A percentile compares a stretch with the other conserved stretches of the same genome.
Evolutionary conservation across 2,113 vertebrate genomes (phyloP).

Genomic region (Podarcis cretensis): DNA sequence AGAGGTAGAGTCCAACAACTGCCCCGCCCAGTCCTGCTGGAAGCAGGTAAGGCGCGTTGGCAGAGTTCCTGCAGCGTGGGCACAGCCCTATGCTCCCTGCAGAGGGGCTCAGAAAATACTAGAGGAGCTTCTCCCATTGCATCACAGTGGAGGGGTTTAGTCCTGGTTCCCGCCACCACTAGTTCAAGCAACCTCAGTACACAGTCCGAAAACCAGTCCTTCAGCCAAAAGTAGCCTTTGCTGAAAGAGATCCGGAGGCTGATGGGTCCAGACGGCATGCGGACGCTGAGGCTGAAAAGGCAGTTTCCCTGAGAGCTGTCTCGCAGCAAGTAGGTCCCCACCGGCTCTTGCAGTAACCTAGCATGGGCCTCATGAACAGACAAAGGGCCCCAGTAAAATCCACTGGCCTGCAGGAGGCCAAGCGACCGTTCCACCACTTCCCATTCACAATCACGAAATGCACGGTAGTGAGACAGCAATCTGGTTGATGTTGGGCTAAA

Average conservation of each 20-base stretch:
- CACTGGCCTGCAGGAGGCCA: slow-evolving; percentile 69
- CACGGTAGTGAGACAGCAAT: slow-evolving; percentile 64
- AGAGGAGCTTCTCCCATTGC: slow-evolving; percentile 69
- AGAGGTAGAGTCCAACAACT: neutral
- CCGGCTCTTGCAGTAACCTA: slow-evolving; percentile 60
- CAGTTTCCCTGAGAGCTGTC: slow-evolving; percentile 75
- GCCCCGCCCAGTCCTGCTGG: accelerated
- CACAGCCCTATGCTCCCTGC: slow-evolving; percentile 57
- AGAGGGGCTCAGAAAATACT: slow-evolving; percentile 69
- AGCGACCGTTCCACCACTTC: slow-evolving; percentile 72
- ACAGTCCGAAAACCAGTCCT: slow-evolving; percentile 64
- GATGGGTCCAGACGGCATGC: slow-evolving; percentile 49
- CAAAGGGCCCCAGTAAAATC: slow-evolving; percentile 78
- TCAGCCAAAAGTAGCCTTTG: slow-evolving; percentile 69
- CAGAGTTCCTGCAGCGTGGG: slow-evolving; percentile 65
- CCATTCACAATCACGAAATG: slow-evolving; percentile 69
- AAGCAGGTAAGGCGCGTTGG: slow-evolving; percentile 33
- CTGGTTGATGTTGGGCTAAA: neutral
- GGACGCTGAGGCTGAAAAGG: slow-evolving; percentile 69
- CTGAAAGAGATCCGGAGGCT: slow-evolving; percentile 73
- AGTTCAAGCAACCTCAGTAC: slow-evolving; percentile 67
- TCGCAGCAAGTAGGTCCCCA: slow-evolving; percentile 75
- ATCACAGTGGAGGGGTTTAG: slow-evolving; percentile 62
- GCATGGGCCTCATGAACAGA: slow-evolving; percentile 70
- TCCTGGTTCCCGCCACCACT: slow-evolving; percentile 60